phyloP scores from a whole-genome alignment of 2,113 vertebrate genomes.

The Scartelaos histophorus region DNA sequence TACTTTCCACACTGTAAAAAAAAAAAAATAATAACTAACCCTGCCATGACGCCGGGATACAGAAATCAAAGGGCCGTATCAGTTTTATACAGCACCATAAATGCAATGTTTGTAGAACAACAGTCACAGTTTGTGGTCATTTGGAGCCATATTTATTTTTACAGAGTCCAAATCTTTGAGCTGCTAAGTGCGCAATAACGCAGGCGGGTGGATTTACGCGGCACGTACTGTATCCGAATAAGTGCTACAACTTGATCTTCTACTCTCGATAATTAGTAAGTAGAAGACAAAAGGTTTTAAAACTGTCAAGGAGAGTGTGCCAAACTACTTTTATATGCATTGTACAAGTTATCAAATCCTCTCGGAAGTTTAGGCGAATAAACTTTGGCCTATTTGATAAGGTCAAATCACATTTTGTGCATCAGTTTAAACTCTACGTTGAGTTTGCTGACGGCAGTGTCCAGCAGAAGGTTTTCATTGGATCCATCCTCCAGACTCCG shows the following conservation, averaged over 20 bases:
- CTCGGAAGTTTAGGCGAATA: no score
- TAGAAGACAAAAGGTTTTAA: no score
- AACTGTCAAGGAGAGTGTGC: no score
- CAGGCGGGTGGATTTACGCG: slow-evolving; percentile 18
- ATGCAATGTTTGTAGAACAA: background rate
- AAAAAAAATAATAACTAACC: background rate
- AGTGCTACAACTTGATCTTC: no score
- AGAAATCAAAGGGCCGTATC: background rate
- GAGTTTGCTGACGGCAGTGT: background rate
- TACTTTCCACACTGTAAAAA: slow-evolving; percentile 57
- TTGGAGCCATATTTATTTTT: slow-evolving; percentile 5
- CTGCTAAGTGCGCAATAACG: background rate
- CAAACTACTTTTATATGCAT: no score
- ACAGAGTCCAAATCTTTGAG: slow-evolving; percentile 26
- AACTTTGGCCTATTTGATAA: no score
- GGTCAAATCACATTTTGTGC: background rate
- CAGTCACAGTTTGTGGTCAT: background rate
- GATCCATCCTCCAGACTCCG: slow-evolving; percentile 17
- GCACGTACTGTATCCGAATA: slow-evolving; percentile 25
- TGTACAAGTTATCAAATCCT: no score
- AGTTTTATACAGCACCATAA: background rate
- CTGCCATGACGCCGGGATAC: background rate
- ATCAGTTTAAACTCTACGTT: slow-evolving; percentile 1
- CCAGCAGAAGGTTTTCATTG: slow-evolving; percentile 7
- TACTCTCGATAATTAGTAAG: no score